Evolutionary conservation across 2,888 invertebrate species (phyloP), one percentile per base, ranked within the genome.

Genomic region (Neoitamus cyanurus): DNA sequence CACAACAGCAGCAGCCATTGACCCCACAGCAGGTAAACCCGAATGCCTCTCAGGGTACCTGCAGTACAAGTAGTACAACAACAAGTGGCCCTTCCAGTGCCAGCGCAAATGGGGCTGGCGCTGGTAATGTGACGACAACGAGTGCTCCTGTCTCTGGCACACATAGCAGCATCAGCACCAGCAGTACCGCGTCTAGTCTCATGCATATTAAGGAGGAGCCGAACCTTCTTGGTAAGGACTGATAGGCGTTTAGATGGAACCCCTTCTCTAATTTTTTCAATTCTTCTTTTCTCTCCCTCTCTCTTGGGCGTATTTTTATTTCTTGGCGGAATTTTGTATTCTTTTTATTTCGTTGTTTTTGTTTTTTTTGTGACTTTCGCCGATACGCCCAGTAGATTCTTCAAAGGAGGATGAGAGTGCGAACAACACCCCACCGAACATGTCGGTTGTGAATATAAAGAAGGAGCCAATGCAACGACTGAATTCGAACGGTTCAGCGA

Each of bases 401-500:
- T 37, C 58, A 11, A 84, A 84, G 58, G 58, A 75, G 28, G 84
- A 84, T 75, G 84, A 84, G n/a, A 28, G 34, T 25, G 68, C 68
- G 4, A 36, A 28, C 9, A 69, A 28, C 15, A 77, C 75, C 25
- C 68, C 77, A 77, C 84, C 84, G 37, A 75, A 75, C 28, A 69
- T 82, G 69, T 77, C 84, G 30, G 58, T 58, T 31, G 37, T 84
- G 46, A 86, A 58, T 30, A 83, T 85, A 20, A 86, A 85, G 42
- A 85, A 86, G 83, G 84, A 85, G 31, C 82, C 86, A 13, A 69
- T 86, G 37, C 85, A 85, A 68, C 73, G 86, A 37, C 48, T 86
- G 36, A 86, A 83, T 77, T 86, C 86, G 30, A 86, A 85, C 75
- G 84, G 85, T 30, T 84, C 86, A 13, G 78, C 83, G 1, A 85